Conservation (phyloP, 2,888 invertebrate species). For the Crioceris asparagi region DNA sequence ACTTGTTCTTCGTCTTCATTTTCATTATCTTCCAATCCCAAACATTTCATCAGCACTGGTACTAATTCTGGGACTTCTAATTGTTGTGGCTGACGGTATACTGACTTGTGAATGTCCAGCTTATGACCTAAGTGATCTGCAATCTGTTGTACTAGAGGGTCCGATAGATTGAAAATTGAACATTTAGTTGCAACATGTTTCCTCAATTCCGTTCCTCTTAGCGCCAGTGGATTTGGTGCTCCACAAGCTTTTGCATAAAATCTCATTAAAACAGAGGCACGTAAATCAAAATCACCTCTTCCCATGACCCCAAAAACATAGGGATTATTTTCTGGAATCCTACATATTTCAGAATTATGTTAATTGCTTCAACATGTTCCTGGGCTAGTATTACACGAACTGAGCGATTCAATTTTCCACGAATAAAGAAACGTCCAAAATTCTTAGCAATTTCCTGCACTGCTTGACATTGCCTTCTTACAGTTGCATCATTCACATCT, state of each 20-base stretch:
- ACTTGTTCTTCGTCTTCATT: constrained; percentile 2
- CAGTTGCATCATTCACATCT: no score
- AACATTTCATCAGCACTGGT: constrained; percentile 2
- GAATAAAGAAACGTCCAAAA: no score
- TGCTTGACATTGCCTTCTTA: no score
- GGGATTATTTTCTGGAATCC: constrained; percentile 3
- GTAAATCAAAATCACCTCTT: not conserved
- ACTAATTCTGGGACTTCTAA: constrained; percentile 2
- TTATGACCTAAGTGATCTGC: constrained; percentile 5
- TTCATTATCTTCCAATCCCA: constrained; percentile 1
- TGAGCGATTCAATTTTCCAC: constrained; percentile 7
- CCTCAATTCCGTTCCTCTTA: constrained; percentile 7
- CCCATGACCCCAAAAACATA: constrained; percentile 7
- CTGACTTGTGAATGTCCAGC: constrained; percentile 3
- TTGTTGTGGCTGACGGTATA: constrained; percentile 5
- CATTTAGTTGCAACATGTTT: constrained; percentile 9
- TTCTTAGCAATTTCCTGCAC: no score
- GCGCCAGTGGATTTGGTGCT: constrained; percentile 5
- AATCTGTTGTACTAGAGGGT: not conserved
- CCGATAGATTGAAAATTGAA: constrained; percentile 3
- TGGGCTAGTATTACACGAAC: constrained; percentile 6
- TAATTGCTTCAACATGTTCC: constrained; percentile 1
- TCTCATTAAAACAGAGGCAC: constrained; percentile 7
- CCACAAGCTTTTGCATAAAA: constrained; percentile 6
- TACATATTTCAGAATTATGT: constrained; percentile 3